Evolutionary conservation across 2,113 vertebrate species (phyloP), one percentile per base, ranked within the genome.

Genomic region (Grammomys dolichurus): DNA sequence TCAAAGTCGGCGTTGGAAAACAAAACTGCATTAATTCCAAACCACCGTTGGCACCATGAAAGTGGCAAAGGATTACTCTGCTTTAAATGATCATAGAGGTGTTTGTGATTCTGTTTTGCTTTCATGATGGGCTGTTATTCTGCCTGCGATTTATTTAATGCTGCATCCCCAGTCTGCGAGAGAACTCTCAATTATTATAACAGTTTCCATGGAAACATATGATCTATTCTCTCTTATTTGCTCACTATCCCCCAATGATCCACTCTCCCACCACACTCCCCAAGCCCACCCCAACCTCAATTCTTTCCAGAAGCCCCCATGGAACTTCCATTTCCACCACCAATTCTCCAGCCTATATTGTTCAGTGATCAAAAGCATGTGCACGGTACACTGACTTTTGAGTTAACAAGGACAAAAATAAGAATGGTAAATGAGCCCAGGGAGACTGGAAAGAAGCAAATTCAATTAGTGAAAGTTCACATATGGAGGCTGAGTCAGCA

Each of bases 121-220:
- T 89, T 78, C 51, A 78, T 65, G 82, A 73, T 84, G 58, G 7
- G 65, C 82, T 72, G 43, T 58, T 65, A 87, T 88, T 90, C 91
- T 94, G 58, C 67, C 92, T 48, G 20, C 43, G 77, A 95, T 92
- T 80, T 89, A 95, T 95, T 46, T 81, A 93, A 96, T 85, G 87
- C 84, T 82, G 31, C 31, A 77, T 81, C 76, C 77, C 73, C 67
- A 86, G 91, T 58, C 93, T 89, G 80, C 90, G 93, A 91, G 51
- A 93, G 84, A 94, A 91, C 65, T 94, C 93, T 93, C 97, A 93
- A 94, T 97, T 97, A 97, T 91, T 90, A 20, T 48, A 89, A 93
- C 54, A 6, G 96, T 96, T 97, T 88, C 97, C 90, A 96, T 91
- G 94, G 95, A 96, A 94, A 97, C 85, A 70, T n/a, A 90, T 16